These are phyloP conservation scores for Cyaniris semiargus DNA, from an alignment of 2,888 invertebrate genomes.

Conservation along the genomic window DNA sequence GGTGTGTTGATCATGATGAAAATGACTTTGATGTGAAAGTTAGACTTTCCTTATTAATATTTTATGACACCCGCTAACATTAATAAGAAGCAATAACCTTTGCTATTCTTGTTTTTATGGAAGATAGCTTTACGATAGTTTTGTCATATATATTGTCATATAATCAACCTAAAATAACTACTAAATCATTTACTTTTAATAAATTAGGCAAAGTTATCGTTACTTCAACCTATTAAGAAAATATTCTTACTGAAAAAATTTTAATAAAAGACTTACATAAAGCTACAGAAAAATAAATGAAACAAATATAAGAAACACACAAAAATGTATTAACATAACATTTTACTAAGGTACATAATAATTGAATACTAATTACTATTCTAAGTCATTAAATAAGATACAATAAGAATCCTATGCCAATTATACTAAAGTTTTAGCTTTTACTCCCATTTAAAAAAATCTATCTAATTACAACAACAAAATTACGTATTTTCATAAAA, in stretches of 20 bases:
- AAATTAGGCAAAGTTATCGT: too few species aligned
- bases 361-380: background rate
- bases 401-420: background rate
- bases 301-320: background rate
- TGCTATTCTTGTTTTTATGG: background rate
- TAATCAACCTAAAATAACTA: too few species aligned
- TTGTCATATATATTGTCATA: background rate
- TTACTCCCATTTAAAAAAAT: background rate
- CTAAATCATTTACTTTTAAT: too few species aligned
- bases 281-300: background rate
- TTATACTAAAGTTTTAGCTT: background rate
- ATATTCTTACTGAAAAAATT: background rate
- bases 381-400: background rate
- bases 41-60: background rate
- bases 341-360: background rate
- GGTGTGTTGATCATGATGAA: too few species aligned
- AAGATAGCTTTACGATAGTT: background rate
- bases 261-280: background rate
- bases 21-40: background rate
- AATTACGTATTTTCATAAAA: background rate
- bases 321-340: background rate
- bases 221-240: too few species aligned
- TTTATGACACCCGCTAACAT: slow-evolving; percentile 10
- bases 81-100: background rate
- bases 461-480: background rate